phyloP scores from a whole-genome alignment of 2,888 invertebrate genomes.

The Hydroisotoma schaefferi region DNA sequence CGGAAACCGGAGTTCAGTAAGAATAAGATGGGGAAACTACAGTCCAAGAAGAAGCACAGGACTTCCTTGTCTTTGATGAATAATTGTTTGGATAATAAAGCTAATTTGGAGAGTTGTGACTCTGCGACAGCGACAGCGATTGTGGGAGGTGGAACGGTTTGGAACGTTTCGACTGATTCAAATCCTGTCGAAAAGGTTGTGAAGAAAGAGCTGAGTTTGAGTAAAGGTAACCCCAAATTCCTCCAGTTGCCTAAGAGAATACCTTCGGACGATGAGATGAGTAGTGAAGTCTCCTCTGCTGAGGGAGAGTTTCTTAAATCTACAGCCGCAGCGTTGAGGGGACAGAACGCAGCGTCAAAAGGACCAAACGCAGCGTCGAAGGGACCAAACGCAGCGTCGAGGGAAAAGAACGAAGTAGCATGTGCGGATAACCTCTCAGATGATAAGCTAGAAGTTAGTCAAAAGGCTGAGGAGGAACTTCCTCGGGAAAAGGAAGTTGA shows the following conservation, averaged over 20 bases:
- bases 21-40: conserved; percentile 24
- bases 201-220: background rate
- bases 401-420: background rate
- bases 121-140: background rate
- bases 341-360: background rate
- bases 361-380: background rate
- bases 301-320: no score
- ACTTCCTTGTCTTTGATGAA: background rate
- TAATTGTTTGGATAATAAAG: background rate
- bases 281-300: conserved; percentile 11
- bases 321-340: no score
- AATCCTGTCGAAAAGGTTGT: background rate
- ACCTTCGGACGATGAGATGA: conserved; percentile 35
- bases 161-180: background rate
- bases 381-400: conserved; percentile 1
- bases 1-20: conserved; percentile 35
- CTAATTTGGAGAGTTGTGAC: background rate
- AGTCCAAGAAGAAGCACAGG: conserved; percentile 11
- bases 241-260: conserved; percentile 39
- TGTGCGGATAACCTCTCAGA: no score
- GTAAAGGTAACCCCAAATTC: conserved; percentile 21
- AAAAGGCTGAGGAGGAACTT: no score
- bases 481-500: no score
- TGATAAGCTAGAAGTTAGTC: no score
- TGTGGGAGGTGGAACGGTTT: background rate